Evolutionary conservation across 2,113 vertebrate species (phyloP).

Genomic region (Hydrolagus affinis): DNA sequence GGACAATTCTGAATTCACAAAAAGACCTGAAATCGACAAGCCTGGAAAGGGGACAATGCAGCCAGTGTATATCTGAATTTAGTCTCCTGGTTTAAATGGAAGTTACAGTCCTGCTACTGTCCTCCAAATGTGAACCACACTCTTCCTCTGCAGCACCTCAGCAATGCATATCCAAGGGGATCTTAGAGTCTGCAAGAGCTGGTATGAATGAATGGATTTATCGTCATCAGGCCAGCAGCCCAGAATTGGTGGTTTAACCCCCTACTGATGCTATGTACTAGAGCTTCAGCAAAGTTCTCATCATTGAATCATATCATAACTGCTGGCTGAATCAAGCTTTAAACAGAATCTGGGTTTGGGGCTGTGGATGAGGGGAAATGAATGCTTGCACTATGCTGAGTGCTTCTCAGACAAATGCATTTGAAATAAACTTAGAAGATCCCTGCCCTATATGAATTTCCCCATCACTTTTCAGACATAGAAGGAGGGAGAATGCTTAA

Average conservation of each 20-base stretch:
- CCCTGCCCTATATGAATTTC: no score
- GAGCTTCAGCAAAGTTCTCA: background rate
- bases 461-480: no score
- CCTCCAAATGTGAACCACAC: background rate
- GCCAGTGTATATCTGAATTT: background rate
- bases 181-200: background rate
- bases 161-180: background rate
- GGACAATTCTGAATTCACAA: background rate
- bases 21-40: background rate
- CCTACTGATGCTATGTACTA: background rate
- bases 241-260: conserved; percentile 15
- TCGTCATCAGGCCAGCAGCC: background rate
- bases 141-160: conserved; percentile 4
- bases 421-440: no score
- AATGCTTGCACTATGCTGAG: background rate
- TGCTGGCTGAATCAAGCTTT: background rate
- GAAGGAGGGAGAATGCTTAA: no score
- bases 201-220: conserved; percentile 1
- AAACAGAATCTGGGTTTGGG: no score
- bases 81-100: background rate
- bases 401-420: no score
- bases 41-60: background rate
- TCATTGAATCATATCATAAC: background rate
- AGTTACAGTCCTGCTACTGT: background rate
- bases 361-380: background rate